Evolutionary conservation across 2,888 invertebrate genomes (phyloP), one percentile per base, ranked within the genome.

Genomic region (Melangyna quadrimaculata): DNA sequence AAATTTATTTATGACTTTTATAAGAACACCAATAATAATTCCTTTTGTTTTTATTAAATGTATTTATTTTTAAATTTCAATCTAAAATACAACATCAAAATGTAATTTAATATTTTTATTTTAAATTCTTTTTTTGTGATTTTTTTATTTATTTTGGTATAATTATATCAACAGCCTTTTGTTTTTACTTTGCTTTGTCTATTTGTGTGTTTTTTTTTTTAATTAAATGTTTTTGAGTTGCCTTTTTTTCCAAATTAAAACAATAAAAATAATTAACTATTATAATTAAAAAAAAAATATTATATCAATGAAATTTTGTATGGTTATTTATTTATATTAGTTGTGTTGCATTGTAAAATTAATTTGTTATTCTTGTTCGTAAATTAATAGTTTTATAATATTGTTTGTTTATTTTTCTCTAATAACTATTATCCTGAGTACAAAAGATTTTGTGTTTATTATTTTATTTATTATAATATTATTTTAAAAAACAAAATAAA

Each of bases 381-480:
- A 40, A 29, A 57, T 22, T 5, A 19, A 7, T 35, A 9, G 12
- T 57, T 35, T 57, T 35, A 19, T 59, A 8, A 19, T n/a, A n/a
- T 8, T 53, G 10, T n/a, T 14, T 40, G 19, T 43, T 45, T 19
- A 55, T 70, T 81, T 51, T 55, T 32, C 3, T 75, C 70, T 73
- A 73, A 81, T 72, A n/a, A 70, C 81, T 81, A 81, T 48, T 81
- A 73, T 78, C 86, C 86, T 86, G 86, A 86, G 86, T 78, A 86
- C 77, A 81, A 81, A 84, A 86, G 81, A 65, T 53, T 79, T 53
- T 80, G 67, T 84, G 55, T 55, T 27, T 51, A 35, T 40, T 27
- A 40, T 24, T n/a, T n/a, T n/a, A 27, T 17, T 32, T 19, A 29
- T 48, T 57, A 35, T 22, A n/a, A 29, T 51, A 12, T 12, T 24